A percentile compares a stretch with the other conserved stretches of the same genome.
Conservation (phyloP, 2,888 invertebrate species). For the Eustalomyia histrio region DNA sequence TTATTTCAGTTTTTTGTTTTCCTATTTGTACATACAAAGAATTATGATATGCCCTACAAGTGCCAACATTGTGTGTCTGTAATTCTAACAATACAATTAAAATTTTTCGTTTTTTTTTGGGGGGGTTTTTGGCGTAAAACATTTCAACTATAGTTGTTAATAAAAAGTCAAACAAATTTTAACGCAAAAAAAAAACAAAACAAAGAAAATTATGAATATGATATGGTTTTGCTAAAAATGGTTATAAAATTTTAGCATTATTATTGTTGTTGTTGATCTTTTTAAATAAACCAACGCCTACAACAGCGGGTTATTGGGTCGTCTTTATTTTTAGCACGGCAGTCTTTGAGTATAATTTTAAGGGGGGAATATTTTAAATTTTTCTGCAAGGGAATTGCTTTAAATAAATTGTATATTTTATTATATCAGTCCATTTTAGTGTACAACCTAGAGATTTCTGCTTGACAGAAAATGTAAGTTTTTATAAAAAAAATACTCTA, state of each 20-base stretch:
- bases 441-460: too few species aligned
- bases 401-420: too few species aligned
- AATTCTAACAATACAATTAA: constrained; percentile 58
- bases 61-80: constrained; percentile 47
- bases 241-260: constrained; percentile 23
- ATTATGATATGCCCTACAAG: constrained; percentile 60
- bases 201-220: constrained; percentile 36
- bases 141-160: neutral
- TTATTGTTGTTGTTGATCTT: constrained; percentile 41
- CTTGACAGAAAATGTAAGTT: too few species aligned
- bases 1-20: constrained; percentile 24
- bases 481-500: too few species aligned
- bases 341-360: neutral
- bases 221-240: constrained; percentile 34
- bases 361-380: too few species aligned
- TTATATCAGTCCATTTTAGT: too few species aligned
- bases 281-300: constrained; percentile 37
- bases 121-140: neutral
- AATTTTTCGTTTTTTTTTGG: constrained; percentile 14
- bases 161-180: constrained; percentile 27
- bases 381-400: too few species aligned
- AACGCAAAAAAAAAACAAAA: constrained; percentile 12
- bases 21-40: constrained; percentile 14
- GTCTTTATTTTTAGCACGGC: constrained; percentile 16
- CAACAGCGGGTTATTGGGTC: constrained; percentile 50